A percentile compares a stretch with the other conserved stretches of the same genome.
phyloP scores from a whole-genome alignment of 2,113 vertebrate genomes.

The Anguilla rostrata region DNA sequence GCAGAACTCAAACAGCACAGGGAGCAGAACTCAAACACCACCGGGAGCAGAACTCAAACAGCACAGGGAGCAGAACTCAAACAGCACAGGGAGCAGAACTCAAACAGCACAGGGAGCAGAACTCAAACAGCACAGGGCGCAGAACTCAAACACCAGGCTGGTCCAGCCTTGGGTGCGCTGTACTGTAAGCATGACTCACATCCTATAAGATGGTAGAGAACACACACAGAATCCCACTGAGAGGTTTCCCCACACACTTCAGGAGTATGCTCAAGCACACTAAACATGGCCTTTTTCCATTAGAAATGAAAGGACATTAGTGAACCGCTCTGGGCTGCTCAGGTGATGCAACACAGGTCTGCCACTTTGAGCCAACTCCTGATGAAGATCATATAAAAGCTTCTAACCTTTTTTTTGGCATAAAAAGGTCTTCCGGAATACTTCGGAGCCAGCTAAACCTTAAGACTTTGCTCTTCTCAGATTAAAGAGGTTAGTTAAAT shows the following conservation, averaged over 20 bases:
- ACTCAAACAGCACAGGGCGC: too few relatives aligned
- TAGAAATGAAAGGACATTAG: not conserved
- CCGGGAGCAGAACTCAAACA: too few relatives aligned
- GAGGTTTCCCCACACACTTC: not conserved
- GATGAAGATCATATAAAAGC: not conserved
- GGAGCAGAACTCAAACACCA: too few relatives aligned
- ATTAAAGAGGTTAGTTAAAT: slow-evolving; percentile 53
- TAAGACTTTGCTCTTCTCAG: slow-evolving; percentile 42
- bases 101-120: too few relatives aligned
- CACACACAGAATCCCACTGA: not conserved
- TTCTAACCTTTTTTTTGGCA: slow-evolving; percentile 4
- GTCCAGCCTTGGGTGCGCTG: not conserved
- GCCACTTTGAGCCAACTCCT: not conserved
- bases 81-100: too few relatives aligned
- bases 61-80: too few relatives aligned
- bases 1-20: too few relatives aligned
- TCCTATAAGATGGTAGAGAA: not conserved
- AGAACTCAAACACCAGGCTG: not conserved
- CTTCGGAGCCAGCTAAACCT: slow-evolving; percentile 28
- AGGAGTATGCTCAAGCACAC: not conserved
- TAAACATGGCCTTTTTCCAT: not conserved
- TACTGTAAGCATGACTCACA: not conserved
- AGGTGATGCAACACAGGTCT: not conserved
- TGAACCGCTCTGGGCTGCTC: not conserved
- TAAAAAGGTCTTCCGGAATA: slow-evolving; percentile 24